Evolutionary conservation across 1,140 invertebrate genomes (phyloP), one percentile per base, ranked within the genome.

Genomic region (Drosophila auraria): DNA sequence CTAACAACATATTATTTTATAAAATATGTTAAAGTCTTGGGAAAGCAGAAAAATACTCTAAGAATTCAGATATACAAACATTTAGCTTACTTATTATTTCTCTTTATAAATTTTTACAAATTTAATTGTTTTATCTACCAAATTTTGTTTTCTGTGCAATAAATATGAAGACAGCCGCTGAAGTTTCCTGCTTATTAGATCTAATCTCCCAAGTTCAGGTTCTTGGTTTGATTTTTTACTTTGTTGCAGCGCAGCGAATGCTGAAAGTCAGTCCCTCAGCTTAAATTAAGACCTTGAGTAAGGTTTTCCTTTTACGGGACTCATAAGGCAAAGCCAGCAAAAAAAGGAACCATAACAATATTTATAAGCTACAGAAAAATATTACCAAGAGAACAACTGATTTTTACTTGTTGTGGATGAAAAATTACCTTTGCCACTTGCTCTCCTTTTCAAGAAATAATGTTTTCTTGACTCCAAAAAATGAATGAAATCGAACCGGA

Each of bases 151-250:
- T 17, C 49, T 36, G 49, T 66, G 69, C 42, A 42, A 5, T n/a
- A 44, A 71, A 23, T 14, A 45, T 23, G 15, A 42, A 69, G 33
- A 58, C 23, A 70, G 8, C 38, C 57, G 5, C 20, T 27, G 50
- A 66, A 33, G 20, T 60, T 71, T 73, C 66, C 66, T 60, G 54
- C 68, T 73, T 72, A 72, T 73, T 72, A 72, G 47, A 73, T 51
- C 8, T 11, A 23, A 27, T 57, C 38, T 51, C 4, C 12, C 36
- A 17, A n/a, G 65, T 58, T 50, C 65, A n/a, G 53, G 27, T 60
- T 72, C 56, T 72, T 11, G 38, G 14, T 33, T 40, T 23, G 45
- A 11, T 36, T 51, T 59, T 36, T 51, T 50, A 73, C 70, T 60
- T 73, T 73, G 70, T 73, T 73, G 70, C 70, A 53, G 47, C 66